These are phyloP conservation scores for Ptilonorhynchus violaceus DNA, from an alignment of 2,113 vertebrate species.

Conservation along the genomic window DNA sequence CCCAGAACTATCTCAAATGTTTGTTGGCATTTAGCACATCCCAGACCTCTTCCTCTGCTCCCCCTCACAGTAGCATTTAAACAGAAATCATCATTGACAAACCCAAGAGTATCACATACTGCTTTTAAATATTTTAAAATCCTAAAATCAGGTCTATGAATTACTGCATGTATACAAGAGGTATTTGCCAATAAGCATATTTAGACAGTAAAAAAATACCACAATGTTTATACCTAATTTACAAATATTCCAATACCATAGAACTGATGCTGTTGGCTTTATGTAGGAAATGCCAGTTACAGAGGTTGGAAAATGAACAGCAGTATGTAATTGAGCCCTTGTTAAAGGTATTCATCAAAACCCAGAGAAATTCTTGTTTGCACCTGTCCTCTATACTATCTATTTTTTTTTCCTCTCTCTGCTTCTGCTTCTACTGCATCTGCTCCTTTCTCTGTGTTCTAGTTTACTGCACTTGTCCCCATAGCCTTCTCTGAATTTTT, in stretches of 20 bases:
- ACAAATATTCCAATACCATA: constrained; percentile 19
- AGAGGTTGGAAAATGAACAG: constrained; percentile 48
- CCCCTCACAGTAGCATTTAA: not conserved
- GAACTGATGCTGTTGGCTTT: not conserved
- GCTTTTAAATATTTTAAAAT: constrained; percentile 41
- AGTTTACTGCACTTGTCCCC: not conserved
- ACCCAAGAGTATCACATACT: not conserved
- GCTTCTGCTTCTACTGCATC: constrained; percentile 67
- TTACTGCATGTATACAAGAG: constrained; percentile 18
- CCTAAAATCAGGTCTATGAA: not conserved
- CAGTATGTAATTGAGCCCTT: constrained; percentile 56
- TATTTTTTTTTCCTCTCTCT: constrained; percentile 61
- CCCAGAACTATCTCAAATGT: not conserved
- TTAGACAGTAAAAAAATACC: constrained; percentile 43
- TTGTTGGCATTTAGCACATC: not conserved
- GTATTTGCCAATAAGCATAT: constrained; percentile 39
- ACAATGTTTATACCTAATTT: constrained; percentile 13
- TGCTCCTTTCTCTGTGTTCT: constrained; percentile 24
- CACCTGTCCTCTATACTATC: constrained; percentile 28
- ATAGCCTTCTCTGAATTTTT: not conserved
- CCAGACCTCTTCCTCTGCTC: not conserved
- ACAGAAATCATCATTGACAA: not conserved
- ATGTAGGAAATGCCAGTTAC: constrained; percentile 26
- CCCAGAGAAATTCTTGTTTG: not conserved
- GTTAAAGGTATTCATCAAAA: constrained; percentile 17